Percentiles rank a stretch among this genome's conserved stretches.
Conservation (phyloP, 2,113 vertebrate species). For the Upupa epops region DNA sequence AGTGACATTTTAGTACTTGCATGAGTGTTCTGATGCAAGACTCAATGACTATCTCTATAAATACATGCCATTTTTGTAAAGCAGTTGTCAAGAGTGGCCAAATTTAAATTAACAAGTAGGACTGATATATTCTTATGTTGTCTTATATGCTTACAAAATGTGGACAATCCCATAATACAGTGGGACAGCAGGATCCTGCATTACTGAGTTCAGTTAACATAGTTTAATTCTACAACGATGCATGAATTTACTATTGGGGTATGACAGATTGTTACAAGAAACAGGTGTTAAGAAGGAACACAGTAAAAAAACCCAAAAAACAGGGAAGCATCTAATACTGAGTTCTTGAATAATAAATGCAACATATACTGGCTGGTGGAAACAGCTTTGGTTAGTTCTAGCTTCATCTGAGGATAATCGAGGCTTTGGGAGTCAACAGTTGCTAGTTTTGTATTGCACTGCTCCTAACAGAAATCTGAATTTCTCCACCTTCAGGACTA, state of each 20-base stretch:
- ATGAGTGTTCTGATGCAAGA: neutral
- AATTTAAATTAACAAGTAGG: neutral
- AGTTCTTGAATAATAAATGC: neutral
- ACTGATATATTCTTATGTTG: neutral
- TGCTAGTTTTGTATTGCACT: neutral
- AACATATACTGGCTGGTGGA: neutral
- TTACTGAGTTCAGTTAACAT: neutral
- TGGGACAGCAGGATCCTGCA: neutral
- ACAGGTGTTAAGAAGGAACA: neutral
- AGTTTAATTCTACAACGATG: neutral
- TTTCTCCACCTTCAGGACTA: neutral
- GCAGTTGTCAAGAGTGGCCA: fast-evolving
- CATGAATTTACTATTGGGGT: neutral
- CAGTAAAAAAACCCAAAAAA: neutral
- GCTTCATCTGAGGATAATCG: neutral
- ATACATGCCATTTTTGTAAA: neutral
- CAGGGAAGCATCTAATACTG: neutral
- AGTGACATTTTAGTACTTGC: neutral
- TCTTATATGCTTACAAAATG: neutral
- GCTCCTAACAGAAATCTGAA: neutral
- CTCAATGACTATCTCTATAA: neutral
- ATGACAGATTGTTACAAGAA: neutral
- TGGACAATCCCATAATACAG: neutral
- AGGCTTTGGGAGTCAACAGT: neutral
- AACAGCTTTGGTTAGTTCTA: neutral